Evolutionary conservation across 92 coral and sea anemone genomes (phyloP), one percentile per base, ranked within the genome.

Genomic region (Ricordea florida): DNA sequence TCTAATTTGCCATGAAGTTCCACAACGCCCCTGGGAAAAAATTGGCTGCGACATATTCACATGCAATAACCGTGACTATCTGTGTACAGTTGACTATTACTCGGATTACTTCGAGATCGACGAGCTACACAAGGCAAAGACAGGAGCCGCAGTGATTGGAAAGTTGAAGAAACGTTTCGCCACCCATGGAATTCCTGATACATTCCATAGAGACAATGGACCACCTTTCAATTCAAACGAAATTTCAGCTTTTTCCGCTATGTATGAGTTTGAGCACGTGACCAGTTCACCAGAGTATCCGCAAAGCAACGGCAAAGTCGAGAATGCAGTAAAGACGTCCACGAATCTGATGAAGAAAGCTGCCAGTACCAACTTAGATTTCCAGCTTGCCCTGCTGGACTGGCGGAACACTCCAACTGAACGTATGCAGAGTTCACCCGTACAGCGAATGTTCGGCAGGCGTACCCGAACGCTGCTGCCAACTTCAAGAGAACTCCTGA

Each of bases 211-310:
- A 33, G 77, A 79, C 70, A 84, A 69, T 44, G 83, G 80, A 14
- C 73, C 74, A 24, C 74, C 85, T 15, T 84, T 67, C 46, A 18
- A 36, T 24, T 61, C 73, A 2, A 27, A 11, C 3, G 73, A 67
- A 48, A 65, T 83, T 27, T 17, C 62, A 24, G 45, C 52, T 6
- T 83, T 75, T 48, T 58, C 66, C 35, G 41, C 30, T 29, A 48
- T 43, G 53, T 75, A 66, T 42, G 79, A 67, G 64, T 83, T 83
- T 43, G 79, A 76, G 15, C 75, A 59, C 23, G 36, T 62, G 10
- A 78, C 68, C 49, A 78, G 90, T 43, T 78, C 76, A n/a, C 81
- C 53, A 29, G 58, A 60, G 33, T 68, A 83, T 10, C 90, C 68
- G 10, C 61, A 65, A 18, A 74, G 88, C 48, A 69, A 80, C 13